These are phyloP conservation scores for Arctocebus calabarensis DNA, from an alignment of 2,797 vertebrate species.

Conservation along the genomic window DNA sequence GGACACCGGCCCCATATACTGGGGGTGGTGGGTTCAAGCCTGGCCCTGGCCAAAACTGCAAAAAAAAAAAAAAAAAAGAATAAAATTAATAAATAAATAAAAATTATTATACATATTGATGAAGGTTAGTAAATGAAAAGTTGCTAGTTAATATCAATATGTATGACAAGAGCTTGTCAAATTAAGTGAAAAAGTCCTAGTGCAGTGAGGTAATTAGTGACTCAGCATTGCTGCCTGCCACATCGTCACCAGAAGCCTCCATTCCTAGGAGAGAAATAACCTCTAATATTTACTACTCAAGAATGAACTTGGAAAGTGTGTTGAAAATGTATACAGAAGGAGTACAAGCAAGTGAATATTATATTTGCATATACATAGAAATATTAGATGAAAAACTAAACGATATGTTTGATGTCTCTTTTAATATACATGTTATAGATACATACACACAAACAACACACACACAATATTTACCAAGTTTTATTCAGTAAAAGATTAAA, in stretches of 20 bases:
- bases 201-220: fast-evolving
- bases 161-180: not conserved
- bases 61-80: too few species aligned
- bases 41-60: too few species aligned
- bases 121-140: not conserved
- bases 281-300: not conserved
- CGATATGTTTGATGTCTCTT: not conserved
- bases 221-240: too few species aligned
- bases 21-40: too few species aligned
- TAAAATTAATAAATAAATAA: too few species aligned
- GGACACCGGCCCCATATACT: too few species aligned
- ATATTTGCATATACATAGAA: not conserved
- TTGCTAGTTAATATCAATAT: not conserved
- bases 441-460: too few species aligned
- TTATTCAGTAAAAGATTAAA: not conserved
- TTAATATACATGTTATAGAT: not conserved
- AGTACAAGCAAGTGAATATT: not conserved
- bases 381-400: not conserved
- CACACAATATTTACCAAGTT: not conserved
- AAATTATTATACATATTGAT: not conserved
- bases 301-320: not conserved
- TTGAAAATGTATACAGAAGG: not conserved
- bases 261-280: not conserved
- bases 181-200: not conserved
- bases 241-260: not conserved